phyloP scores from a whole-genome alignment of 2,113 vertebrate species.

The Psittacula cyanocephala region DNA sequence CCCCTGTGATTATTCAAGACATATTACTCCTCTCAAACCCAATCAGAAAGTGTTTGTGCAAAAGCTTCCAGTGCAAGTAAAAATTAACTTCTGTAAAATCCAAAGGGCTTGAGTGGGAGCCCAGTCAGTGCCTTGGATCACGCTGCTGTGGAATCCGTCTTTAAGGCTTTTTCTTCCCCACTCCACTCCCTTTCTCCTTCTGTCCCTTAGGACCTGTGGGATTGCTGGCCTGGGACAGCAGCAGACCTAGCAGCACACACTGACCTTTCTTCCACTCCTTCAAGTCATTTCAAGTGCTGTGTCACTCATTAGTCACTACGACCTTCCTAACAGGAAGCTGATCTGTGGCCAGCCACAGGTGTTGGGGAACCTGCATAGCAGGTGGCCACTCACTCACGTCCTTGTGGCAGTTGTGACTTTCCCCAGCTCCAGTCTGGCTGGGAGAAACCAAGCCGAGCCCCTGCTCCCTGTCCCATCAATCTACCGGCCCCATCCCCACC shows the following conservation, averaged over 20 bases:
- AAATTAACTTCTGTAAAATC: neutral
- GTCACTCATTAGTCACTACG: neutral
- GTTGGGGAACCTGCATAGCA: neutral
- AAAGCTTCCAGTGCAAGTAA: constrained; percentile 51
- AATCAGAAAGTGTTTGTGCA: constrained; percentile 22
- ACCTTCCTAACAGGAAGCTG: neutral
- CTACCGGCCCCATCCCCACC: neutral
- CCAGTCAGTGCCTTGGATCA: neutral
- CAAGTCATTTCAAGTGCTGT: neutral
- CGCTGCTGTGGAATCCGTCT: neutral
- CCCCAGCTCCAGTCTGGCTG: neutral
- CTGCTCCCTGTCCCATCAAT: accelerated
- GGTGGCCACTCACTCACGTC: neutral
- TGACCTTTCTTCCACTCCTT: neutral
- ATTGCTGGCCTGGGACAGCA: neutral
- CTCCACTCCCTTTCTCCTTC: neutral
- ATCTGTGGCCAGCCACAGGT: neutral
- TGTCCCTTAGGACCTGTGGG: neutral
- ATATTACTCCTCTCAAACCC: neutral
- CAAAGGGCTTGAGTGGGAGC: neutral
- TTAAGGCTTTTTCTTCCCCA: neutral
- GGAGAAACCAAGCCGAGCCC: accelerated
- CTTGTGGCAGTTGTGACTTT: neutral
- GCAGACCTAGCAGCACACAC: neutral
- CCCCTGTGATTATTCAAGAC: neutral